Evolutionary conservation across 2,113 vertebrate species (phyloP).

Genomic region (Zosterops hypoxanthus): DNA sequence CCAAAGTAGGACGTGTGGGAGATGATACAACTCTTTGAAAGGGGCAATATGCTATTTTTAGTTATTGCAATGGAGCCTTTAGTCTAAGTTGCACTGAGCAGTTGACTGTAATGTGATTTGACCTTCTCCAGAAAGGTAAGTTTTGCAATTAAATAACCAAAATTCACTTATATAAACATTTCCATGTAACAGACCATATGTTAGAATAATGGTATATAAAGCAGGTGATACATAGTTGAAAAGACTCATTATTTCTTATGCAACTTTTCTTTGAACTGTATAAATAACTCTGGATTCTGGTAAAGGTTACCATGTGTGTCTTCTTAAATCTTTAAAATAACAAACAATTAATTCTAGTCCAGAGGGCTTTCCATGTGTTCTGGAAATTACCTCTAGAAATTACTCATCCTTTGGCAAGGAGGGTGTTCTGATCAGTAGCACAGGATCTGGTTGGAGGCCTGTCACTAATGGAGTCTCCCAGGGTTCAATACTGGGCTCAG

Average conservation of each 20-base stretch:
- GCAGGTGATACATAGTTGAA: neutral
- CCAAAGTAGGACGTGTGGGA: constrained; percentile 27
- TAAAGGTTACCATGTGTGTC: constrained; percentile 23
- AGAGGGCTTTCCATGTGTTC: constrained; percentile 25
- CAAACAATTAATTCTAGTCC: neutral
- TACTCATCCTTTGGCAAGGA: neutral
- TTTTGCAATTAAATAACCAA: neutral
- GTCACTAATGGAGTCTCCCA: neutral
- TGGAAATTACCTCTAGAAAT: neutral
- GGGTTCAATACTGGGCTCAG: neutral
- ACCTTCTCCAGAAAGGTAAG: neutral
- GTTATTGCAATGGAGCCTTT: neutral
- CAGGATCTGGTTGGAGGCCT: neutral
- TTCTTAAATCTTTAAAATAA: neutral
- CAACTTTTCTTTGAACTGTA: neutral
- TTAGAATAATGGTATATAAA: neutral
- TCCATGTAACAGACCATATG: neutral
- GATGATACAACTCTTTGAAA: neutral
- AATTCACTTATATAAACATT: neutral
- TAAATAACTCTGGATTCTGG: constrained; percentile 7
- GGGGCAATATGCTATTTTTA: constrained; percentile 9
- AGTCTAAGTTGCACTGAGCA: neutral
- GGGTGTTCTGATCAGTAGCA: neutral
- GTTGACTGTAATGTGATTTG: neutral
- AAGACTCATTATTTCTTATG: constrained; percentile 6